Percentiles rank a stretch among this genome's conserved stretches.
These are phyloP conservation scores for Tiliacea citrago DNA, from an alignment of 2,888 invertebrate species.

Conservation along the genomic window DNA sequence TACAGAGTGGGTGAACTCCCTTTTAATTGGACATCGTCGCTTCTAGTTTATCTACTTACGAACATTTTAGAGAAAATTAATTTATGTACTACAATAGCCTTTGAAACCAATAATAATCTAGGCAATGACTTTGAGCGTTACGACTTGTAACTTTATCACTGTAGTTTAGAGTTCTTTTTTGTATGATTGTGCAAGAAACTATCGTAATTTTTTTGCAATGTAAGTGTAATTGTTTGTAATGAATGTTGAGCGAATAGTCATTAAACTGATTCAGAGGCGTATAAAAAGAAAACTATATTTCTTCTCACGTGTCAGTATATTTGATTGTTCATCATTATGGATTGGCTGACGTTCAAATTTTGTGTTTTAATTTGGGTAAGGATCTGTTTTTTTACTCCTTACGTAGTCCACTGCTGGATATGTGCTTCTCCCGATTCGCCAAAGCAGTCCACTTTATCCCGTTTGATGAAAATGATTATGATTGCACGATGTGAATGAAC, in stretches of 20 bases:
- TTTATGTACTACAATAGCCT: conserved; percentile 53
- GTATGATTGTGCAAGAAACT: neutral
- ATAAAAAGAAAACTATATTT: conserved; percentile 57
- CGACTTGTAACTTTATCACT: conserved; percentile 14
- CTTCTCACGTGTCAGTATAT: conserved; percentile 31
- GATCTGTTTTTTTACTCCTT: conserved; percentile 11
- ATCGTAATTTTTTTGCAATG: conserved; percentile 40
- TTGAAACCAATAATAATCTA: conserved; percentile 35
- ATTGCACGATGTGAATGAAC: neutral
- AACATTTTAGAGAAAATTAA: conserved; percentile 55
- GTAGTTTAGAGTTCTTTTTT: neutral
- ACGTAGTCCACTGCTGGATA: neutral
- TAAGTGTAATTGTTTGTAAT: conserved; percentile 55
- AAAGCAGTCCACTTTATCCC: no score
- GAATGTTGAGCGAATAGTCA: conserved; percentile 44
- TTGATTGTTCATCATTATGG: conserved; percentile 44
- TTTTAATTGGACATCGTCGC: conserved; percentile 43
- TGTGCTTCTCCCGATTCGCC: neutral
- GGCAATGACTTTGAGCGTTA: neutral
- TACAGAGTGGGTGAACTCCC: neutral
- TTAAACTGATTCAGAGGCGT: conserved; percentile 40
- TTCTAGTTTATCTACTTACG: conserved; percentile 29
- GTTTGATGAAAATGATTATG: neutral
- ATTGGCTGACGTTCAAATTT: conserved; percentile 41
- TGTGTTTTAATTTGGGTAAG: conserved; percentile 56